phyloP scores from a whole-genome alignment of 1,140 invertebrate genomes.

The Plectus sambesii region DNA sequence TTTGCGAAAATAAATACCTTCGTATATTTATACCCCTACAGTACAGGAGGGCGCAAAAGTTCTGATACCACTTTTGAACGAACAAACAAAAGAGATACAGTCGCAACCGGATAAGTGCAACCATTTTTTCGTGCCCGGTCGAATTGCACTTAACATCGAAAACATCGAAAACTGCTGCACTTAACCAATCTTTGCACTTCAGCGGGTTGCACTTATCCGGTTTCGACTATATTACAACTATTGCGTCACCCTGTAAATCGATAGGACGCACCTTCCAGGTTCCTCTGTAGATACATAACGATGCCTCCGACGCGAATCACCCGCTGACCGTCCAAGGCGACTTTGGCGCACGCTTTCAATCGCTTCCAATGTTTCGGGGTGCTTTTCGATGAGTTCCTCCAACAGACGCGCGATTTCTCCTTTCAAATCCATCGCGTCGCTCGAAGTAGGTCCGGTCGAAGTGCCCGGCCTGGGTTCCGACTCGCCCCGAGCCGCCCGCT shows the following conservation, averaged over 20 bases:
- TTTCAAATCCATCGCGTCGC: conserved; percentile 29
- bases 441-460: no score
- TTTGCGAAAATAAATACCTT: no score
- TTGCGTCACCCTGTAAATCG: background rate
- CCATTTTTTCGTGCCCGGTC: no score
- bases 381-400: conserved; percentile 43
- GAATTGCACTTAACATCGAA: background rate
- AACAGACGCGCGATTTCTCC: conserved; percentile 40
- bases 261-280: background rate
- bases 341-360: conserved; percentile 41
- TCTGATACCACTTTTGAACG: no score
- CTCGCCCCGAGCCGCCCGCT: background rate
- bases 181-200: background rate
- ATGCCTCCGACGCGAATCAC: background rate
- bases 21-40: no score
- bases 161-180: no score
- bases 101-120: background rate
- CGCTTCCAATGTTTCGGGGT: conserved; percentile 41
- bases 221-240: no score
- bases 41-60: no score
- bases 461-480: background rate
- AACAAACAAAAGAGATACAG: no score
- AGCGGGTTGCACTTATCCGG: no score
- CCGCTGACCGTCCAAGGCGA: conserved; percentile 17
- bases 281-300: background rate